Evolutionary conservation across 2,888 invertebrate species (phyloP).

Genomic region (Phasia obesa): DNA sequence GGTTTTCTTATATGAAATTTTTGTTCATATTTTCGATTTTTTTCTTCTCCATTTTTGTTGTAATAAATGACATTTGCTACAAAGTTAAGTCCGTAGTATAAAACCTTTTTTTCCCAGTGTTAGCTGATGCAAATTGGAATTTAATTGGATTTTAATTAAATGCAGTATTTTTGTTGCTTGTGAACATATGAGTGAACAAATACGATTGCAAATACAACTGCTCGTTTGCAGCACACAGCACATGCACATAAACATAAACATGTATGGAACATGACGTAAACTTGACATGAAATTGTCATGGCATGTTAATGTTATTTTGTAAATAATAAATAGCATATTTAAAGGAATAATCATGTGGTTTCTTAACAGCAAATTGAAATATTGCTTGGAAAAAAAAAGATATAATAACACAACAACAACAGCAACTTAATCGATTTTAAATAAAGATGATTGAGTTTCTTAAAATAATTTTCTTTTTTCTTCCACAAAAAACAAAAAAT

Average conservation of each 20-base stretch:
- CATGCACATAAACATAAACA: conserved; percentile 32
- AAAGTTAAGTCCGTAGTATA: conserved; percentile 13
- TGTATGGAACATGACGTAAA: too few species aligned
- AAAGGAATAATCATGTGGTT: conserved; percentile 66
- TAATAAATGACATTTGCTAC: conserved; percentile 59
- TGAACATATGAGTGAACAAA: conserved; percentile 42
- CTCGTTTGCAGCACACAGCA: too few species aligned
- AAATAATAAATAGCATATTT: conserved; percentile 69
- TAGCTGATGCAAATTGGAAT: conserved; percentile 69
- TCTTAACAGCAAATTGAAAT: conserved; percentile 25
- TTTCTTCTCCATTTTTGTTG: conserved; percentile 17
- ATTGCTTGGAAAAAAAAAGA: not conserved
- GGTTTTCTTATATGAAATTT: conserved; percentile 46
- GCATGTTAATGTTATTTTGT: conserved; percentile 69
- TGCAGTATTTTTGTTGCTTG: conserved; percentile 63
- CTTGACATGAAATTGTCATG: conserved; percentile 69
- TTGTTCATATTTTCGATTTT: not conserved
- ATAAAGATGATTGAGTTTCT: conserved; percentile 53
- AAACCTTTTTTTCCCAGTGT: conserved; percentile 15
- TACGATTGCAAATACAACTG: not conserved
- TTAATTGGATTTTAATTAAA: conserved; percentile 71
- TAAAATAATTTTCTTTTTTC: not conserved
- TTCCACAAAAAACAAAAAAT: too few species aligned
- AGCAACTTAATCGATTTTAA: conserved; percentile 64
- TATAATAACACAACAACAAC: conserved; percentile 12